These are phyloP conservation scores for Coleophora deauratella DNA, from an alignment of 2,888 invertebrate species.

Conservation along the genomic window DNA sequence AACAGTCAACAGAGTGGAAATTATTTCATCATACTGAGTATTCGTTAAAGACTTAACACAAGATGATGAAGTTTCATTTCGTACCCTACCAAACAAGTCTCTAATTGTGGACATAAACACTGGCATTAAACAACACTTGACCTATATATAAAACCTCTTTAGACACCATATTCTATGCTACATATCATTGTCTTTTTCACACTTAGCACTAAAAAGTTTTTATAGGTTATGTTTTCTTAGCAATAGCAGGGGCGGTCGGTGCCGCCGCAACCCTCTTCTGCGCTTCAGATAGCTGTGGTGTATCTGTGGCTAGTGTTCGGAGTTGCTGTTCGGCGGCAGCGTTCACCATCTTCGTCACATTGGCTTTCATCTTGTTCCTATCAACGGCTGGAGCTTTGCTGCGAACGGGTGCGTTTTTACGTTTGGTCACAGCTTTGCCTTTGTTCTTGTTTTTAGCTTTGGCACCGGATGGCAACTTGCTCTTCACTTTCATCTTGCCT, in stretches of 20 bases:
- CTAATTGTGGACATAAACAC: too few species aligned
- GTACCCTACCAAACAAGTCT: too few species aligned
- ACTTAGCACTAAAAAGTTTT: too few species aligned
- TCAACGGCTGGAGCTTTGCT: constrained; percentile 76
- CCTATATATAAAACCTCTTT: too few species aligned
- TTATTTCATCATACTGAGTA: too few species aligned
- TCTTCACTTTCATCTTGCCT: constrained; percentile 79
- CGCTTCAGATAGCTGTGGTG: constrained; percentile 67
- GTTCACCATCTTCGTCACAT: constrained; percentile 81
- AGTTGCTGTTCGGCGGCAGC: constrained; percentile 79
- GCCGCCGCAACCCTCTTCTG: constrained; percentile 55
- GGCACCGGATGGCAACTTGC: constrained; percentile 73
- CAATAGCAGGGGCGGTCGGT: constrained; percentile 52
- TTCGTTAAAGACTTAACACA: too few species aligned
- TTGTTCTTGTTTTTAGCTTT: constrained; percentile 67
- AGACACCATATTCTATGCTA: too few species aligned
- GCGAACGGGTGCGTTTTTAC: constrained; percentile 77
- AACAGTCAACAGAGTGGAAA: too few species aligned
- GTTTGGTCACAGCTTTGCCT: constrained; percentile 71
- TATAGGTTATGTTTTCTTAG: constrained; percentile 28
- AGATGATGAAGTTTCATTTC: too few species aligned
- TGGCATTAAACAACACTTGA: too few species aligned
- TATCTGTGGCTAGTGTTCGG: constrained; percentile 69
- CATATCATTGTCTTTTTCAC: too few species aligned
- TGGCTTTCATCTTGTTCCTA: constrained; percentile 77